Percentiles rank a stretch among this genome's conserved stretches.
Evolutionary conservation across 1,140 invertebrate genomes (phyloP).

Genomic region (Babylonia areolata): DNA sequence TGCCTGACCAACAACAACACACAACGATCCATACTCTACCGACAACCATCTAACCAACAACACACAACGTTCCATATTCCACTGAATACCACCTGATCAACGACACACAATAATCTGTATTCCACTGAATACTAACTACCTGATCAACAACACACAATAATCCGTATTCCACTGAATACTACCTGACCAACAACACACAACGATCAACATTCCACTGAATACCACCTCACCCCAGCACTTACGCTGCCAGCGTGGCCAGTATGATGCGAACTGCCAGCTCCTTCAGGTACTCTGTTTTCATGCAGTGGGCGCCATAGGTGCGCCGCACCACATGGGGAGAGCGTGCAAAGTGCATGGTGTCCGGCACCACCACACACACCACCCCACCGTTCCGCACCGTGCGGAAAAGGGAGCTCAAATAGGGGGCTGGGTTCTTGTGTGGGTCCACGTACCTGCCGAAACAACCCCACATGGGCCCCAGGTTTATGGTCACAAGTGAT

Average conservation of each 20-base stretch:
- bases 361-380: conserved; percentile 69
- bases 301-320: conserved; percentile 69
- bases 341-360: conserved; percentile 71
- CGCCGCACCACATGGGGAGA: conserved; percentile 67
- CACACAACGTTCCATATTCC: no score
- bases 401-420: conserved; percentile 69
- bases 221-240: no score
- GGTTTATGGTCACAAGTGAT: not conserved
- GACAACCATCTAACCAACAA: no score
- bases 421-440: conserved; percentile 62
- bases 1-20: no score
- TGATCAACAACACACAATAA: no score
- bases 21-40: no score
- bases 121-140: no score
- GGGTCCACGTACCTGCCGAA: conserved; percentile 71
- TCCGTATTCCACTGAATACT: no score
- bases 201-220: no score
- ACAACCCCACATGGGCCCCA: not conserved
- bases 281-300: conserved; percentile 73
- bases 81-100: no score
- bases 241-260: conserved; percentile 71
- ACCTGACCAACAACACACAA: no score
- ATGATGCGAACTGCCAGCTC: conserved; percentile 73
- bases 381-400: conserved; percentile 71
- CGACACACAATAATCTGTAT: no score